Percentiles rank a stretch among this genome's conserved stretches.
These are phyloP conservation scores for Arrhamphus sclerolepis DNA, from an alignment of 2,797 vertebrate species.

Conservation along the genomic window DNA sequence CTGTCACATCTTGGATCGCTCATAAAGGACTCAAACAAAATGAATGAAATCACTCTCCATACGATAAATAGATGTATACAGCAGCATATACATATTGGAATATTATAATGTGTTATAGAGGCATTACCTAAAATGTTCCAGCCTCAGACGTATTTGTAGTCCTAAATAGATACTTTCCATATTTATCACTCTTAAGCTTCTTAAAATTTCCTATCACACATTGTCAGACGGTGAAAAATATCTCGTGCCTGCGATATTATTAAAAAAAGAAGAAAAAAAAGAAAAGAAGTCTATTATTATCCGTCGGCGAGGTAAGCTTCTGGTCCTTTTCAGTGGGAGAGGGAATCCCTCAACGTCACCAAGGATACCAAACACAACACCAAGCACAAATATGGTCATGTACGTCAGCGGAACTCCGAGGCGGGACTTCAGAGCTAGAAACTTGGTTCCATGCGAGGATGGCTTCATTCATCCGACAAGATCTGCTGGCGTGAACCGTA, in stretches of 20 bases:
- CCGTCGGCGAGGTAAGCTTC: conserved; percentile 78
- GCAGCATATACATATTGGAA: no score
- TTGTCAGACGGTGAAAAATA: conserved; percentile 81
- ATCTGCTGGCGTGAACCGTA: conserved; percentile 69
- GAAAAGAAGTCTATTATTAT: conserved; percentile 82
- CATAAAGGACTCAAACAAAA: no score
- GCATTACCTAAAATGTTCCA: conserved; percentile 31
- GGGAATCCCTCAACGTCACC: conserved; percentile 99
- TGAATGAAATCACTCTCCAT: no score
- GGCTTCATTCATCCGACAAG: conserved; percentile 93
- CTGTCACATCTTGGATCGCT: no score
- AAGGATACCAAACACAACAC: conserved; percentile 99
- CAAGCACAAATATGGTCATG: conserved; percentile 90
- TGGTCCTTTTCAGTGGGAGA: conserved; percentile 84
- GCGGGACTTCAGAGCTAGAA: conserved; percentile 79
- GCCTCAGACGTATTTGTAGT: conserved; percentile 13
- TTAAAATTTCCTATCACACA: conserved; percentile 70
- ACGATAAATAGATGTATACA: no score
- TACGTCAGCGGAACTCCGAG: conserved; percentile 98
- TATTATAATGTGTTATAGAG: no score
- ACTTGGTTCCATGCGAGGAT: conserved; percentile 65
- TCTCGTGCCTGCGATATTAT: conserved; percentile 76
- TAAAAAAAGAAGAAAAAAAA: conserved; percentile 42
- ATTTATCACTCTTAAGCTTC: conserved; percentile 42
- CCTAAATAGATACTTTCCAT: conserved; percentile 61